Conservation (phyloP, 2,888 invertebrate genomes). For the Erynnis tages region DNA sequence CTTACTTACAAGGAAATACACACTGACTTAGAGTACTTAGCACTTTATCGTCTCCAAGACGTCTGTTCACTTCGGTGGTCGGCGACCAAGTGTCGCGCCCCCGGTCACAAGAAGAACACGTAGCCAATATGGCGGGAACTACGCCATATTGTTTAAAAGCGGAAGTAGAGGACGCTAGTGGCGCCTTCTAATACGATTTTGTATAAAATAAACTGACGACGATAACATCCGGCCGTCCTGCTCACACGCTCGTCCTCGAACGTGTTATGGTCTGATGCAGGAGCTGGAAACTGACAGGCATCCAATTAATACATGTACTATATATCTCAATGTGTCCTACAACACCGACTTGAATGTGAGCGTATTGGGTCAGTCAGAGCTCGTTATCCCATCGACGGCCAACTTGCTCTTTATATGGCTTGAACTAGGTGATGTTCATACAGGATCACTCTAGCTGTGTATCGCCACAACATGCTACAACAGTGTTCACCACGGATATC, state of each 20-base stretch:
- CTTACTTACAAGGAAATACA: too few relatives aligned
- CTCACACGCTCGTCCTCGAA: conserved; percentile 12
- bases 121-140: too few relatives aligned
- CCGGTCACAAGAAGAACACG: too few relatives aligned
- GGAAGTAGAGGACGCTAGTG: too few relatives aligned
- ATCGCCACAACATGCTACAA: not conserved
- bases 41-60: too few relatives aligned
- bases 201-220: not conserved
- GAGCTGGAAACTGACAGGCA: not conserved
- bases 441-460: conserved; percentile 2
- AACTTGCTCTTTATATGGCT: not conserved
- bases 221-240: conserved; percentile 20
- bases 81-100: too few relatives aligned
- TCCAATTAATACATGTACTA: not conserved
- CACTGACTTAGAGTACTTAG: too few relatives aligned
- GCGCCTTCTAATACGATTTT: not conserved
- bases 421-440: conserved; percentile 9
- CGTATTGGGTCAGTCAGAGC: not conserved
- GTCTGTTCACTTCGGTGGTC: too few relatives aligned
- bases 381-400: not conserved
- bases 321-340: not conserved
- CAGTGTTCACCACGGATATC: conserved; percentile 1
- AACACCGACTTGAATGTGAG: not conserved
- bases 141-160: too few relatives aligned
- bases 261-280: conserved; percentile 2